Percentiles rank a stretch among this genome's conserved stretches.
Conservation (phyloP, 2,113 vertebrate species). For the Scalopus aquaticus region DNA sequence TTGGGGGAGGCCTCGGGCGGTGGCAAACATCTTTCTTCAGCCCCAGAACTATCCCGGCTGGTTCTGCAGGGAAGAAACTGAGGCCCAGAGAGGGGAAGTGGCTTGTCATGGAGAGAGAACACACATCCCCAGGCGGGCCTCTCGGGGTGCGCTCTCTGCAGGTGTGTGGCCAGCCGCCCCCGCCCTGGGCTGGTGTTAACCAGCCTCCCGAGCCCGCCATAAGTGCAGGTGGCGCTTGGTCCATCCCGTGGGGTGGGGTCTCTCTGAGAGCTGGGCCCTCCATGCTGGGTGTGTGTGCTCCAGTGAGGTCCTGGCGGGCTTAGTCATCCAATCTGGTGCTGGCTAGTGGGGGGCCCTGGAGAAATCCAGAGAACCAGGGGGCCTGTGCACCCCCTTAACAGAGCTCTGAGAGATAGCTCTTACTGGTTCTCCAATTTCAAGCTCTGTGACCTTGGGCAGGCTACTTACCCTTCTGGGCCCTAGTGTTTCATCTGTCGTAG, state of each 20-base stretch:
- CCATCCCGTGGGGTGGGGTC: background rate
- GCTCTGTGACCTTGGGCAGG: background rate
- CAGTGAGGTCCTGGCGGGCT: background rate
- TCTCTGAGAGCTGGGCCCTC: background rate
- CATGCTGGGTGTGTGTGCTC: background rate
- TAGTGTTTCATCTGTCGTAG: background rate
- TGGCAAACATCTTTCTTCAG: background rate
- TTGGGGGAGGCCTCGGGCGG: background rate
- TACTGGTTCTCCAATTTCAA: slow-evolving; percentile 73
- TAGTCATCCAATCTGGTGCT: background rate
- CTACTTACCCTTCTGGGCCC: background rate
- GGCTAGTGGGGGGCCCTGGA: background rate
- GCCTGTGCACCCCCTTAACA: background rate
- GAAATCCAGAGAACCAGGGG: background rate
- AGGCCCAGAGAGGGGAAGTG: background rate
- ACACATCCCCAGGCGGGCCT: too few relatives aligned
- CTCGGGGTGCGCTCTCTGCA: too few relatives aligned
- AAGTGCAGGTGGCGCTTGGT: background rate
- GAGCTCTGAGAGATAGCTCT: slow-evolving; percentile 88
- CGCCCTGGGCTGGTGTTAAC: background rate
- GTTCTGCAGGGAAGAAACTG: background rate
- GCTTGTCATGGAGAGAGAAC: background rate
- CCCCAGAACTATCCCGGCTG: background rate
- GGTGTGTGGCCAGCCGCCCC: too few relatives aligned
- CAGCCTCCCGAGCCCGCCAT: background rate